These are phyloP conservation scores for Oreochromis tanganicae DNA, from an alignment of 2,113 vertebrate genomes.

Conservation along the genomic window DNA sequence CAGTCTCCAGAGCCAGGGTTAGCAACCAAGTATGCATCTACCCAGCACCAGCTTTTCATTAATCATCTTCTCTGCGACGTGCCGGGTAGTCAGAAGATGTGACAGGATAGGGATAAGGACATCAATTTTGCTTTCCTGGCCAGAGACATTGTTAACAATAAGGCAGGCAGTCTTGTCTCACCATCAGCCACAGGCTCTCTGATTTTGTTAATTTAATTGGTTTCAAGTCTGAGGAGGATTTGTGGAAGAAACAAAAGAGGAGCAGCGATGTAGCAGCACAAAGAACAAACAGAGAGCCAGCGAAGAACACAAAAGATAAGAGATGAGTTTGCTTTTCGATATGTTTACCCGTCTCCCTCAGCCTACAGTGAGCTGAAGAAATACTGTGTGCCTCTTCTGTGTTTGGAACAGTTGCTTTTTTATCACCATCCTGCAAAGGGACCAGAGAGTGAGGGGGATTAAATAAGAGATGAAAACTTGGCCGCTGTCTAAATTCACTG, in stretches of 20 bases:
- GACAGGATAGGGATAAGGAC: not conserved
- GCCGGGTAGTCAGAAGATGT: not conserved
- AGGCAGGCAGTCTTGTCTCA: not conserved
- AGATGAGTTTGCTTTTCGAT: not conserved
- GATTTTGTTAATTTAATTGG: slow-evolving; percentile 13
- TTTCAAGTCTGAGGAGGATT: not conserved
- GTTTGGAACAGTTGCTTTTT: not conserved
- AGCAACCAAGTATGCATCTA: slow-evolving; percentile 21
- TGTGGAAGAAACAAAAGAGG: not conserved
- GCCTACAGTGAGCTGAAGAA: not conserved
- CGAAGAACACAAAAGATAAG: not conserved
- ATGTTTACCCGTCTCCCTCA: not conserved
- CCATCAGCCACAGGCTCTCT: not conserved
- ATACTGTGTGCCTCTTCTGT: not conserved
- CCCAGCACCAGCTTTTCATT: not conserved
- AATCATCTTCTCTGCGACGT: not conserved
- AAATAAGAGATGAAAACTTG: not conserved
- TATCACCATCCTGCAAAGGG: not conserved
- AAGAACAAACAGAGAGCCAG: not conserved
- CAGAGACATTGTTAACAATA: not conserved
- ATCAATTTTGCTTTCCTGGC: slow-evolving; percentile 10
- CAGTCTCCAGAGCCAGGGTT: slow-evolving; percentile 17
- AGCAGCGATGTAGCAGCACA: not conserved
- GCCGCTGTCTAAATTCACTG: not conserved
- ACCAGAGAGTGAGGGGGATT: not conserved